A percentile compares a stretch with the other conserved stretches of the same genome.
These are phyloP conservation scores for Nanorana parkeri DNA, from an alignment of 2,113 vertebrate genomes.

Conservation along the genomic window DNA sequence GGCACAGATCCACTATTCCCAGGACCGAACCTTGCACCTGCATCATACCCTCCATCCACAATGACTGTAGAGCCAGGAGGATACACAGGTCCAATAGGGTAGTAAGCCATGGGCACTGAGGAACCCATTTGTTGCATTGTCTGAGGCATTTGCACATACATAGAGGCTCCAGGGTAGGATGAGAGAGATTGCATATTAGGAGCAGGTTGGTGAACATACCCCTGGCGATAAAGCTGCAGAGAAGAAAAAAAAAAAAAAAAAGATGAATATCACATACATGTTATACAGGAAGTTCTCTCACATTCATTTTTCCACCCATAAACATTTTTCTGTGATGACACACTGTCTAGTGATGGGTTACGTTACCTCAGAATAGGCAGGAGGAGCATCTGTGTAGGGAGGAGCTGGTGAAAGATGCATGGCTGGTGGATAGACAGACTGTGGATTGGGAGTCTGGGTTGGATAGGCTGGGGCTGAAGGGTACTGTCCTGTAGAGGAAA, in stretches of 20 bases:
- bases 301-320: no score
- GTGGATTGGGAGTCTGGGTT: slow-evolving; percentile 77
- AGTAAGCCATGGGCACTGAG: slow-evolving; percentile 92
- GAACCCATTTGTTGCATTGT: slow-evolving; percentile 81
- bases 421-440: slow-evolving; percentile 86
- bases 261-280: no score
- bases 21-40: slow-evolving; percentile 87
- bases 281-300: no score
- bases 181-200: slow-evolving; percentile 88
- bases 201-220: slow-evolving; percentile 88
- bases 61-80: slow-evolving; percentile 87
- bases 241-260: slow-evolving; percentile 35
- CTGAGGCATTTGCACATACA: slow-evolving; percentile 89
- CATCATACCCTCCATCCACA: slow-evolving; percentile 86
- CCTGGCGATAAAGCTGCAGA: slow-evolving; percentile 89
- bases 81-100: slow-evolving; percentile 88
- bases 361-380: slow-evolving; percentile 91
- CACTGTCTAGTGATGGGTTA: neutral
- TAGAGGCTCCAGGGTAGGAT: slow-evolving; percentile 85
- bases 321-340: no score
- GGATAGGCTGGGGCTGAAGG: slow-evolving; percentile 86
- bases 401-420: slow-evolving; percentile 90
- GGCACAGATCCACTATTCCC: slow-evolving; percentile 82
- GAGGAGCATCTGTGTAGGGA: slow-evolving; percentile 88
- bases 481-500: slow-evolving; percentile 75